These are phyloP conservation scores for Stegana nigrithorax DNA, from an alignment of 2,888 invertebrate genomes.

Conservation along the genomic window DNA sequence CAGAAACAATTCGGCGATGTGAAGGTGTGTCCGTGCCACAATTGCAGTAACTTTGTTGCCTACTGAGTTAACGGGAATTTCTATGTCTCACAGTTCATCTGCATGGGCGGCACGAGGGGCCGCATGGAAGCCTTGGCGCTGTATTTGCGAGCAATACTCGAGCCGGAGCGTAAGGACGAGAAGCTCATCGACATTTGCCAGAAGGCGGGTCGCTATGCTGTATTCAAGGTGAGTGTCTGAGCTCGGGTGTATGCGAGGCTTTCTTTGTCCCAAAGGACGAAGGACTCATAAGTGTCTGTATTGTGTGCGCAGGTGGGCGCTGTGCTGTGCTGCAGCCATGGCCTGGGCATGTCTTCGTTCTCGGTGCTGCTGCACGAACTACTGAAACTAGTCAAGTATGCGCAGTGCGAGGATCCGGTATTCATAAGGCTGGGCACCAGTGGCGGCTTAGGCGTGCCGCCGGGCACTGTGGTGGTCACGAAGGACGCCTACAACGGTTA, in stretches of 20 bases:
- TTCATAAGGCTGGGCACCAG: slow-evolving; percentile 94
- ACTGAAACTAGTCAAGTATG: slow-evolving; percentile 92
- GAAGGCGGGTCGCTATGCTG: slow-evolving; percentile 88
- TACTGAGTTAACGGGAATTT: background rate
- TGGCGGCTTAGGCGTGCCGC: slow-evolving; percentile 86
- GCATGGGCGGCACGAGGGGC: slow-evolving; percentile 93
- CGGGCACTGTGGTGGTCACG: slow-evolving; percentile 92
- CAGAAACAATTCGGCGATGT: slow-evolving; percentile 93
- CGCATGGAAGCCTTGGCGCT: slow-evolving; percentile 91
- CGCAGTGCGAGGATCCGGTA: slow-evolving; percentile 86
- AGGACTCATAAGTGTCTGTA: background rate
- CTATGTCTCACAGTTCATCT: slow-evolving; percentile 80
- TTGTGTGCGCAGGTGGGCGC: slow-evolving; percentile 62
- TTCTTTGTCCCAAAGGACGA: too few species aligned
- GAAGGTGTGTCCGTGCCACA: slow-evolving; percentile 74
- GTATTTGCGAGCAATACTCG: slow-evolving; percentile 84
- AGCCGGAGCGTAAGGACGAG: slow-evolving; percentile 83
- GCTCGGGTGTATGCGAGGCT: too few species aligned
- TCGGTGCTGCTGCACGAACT: slow-evolving; percentile 97
- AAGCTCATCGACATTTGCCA: slow-evolving; percentile 87
- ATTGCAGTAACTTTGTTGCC: background rate
- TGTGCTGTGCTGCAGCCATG: slow-evolving; percentile 74
- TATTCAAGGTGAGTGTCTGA: slow-evolving; percentile 88
- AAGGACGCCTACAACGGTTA: slow-evolving; percentile 91
- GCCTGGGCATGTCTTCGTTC: slow-evolving; percentile 96